Conservation (phyloP, 2,797 vertebrate species). For the Tragopan temminckii region DNA sequence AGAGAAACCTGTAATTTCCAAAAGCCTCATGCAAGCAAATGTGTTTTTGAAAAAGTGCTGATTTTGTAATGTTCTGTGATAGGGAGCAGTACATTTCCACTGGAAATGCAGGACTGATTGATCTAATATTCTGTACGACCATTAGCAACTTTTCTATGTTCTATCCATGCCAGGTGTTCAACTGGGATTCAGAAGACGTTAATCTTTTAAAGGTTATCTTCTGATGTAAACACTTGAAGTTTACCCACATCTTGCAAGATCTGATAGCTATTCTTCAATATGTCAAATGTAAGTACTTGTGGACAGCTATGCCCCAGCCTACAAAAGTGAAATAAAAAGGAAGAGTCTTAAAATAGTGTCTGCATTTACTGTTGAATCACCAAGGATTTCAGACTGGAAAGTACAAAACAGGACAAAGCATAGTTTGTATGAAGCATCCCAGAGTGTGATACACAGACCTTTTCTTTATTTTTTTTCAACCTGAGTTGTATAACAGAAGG, state of each 20-base stretch:
- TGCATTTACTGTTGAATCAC: neutral
- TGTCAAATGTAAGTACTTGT: neutral
- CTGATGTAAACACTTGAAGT: neutral
- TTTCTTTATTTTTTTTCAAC: no score
- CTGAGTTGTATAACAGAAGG: neutral
- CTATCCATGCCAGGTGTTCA: neutral
- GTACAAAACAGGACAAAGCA: neutral
- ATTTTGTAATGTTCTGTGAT: neutral
- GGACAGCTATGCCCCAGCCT: neutral
- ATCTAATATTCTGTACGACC: neutral
- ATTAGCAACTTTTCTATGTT: neutral
- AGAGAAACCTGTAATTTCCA: neutral
- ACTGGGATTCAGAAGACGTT: neutral
- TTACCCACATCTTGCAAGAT: neutral
- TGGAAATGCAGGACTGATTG: neutral
- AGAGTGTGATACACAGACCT: rapidly evolving
- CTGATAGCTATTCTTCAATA: neutral
- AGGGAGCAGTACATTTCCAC: neutral
- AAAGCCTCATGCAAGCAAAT: neutral
- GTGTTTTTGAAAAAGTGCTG: neutral
- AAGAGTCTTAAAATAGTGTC: neutral
- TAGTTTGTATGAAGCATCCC: neutral
- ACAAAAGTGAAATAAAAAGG: neutral
- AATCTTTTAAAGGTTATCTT: neutral
- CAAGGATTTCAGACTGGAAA: neutral